Evolutionary conservation across 2,113 vertebrate species (phyloP).

Genomic region (Sclerurus mexicanus): DNA sequence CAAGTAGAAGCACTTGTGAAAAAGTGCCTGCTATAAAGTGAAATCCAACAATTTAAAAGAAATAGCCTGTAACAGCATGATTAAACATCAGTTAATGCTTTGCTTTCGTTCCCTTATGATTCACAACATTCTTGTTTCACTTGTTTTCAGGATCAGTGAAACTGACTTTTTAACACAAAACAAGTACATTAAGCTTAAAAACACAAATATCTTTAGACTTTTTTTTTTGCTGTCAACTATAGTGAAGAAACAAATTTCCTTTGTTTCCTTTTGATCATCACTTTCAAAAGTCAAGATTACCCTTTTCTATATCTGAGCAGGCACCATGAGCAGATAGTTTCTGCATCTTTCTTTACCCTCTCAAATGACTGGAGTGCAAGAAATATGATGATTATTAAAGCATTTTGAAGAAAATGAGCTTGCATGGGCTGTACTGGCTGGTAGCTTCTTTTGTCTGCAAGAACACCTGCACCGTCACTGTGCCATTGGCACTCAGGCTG

Average conservation of each 20-base stretch:
- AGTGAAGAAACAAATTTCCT: neutral
- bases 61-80: neutral
- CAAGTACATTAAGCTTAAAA: neutral
- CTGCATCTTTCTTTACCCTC: neutral
- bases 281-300: neutral
- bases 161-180: neutral
- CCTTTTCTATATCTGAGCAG: neutral
- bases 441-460: neutral
- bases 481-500: neutral
- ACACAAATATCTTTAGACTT: neutral
- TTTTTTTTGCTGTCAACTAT: neutral
- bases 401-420: neutral
- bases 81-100: neutral
- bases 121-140: neutral
- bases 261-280: neutral
- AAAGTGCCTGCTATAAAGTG: neutral
- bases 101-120: neutral
- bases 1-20: neutral
- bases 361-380: neutral
- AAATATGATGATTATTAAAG: neutral
- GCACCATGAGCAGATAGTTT: neutral
- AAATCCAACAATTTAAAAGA: neutral
- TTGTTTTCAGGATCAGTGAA: neutral
- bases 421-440: neutral
- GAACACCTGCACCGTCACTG: accelerated